phyloP scores from a whole-genome alignment of 1,140 invertebrate genomes.

The Drosophila ironensis region DNA sequence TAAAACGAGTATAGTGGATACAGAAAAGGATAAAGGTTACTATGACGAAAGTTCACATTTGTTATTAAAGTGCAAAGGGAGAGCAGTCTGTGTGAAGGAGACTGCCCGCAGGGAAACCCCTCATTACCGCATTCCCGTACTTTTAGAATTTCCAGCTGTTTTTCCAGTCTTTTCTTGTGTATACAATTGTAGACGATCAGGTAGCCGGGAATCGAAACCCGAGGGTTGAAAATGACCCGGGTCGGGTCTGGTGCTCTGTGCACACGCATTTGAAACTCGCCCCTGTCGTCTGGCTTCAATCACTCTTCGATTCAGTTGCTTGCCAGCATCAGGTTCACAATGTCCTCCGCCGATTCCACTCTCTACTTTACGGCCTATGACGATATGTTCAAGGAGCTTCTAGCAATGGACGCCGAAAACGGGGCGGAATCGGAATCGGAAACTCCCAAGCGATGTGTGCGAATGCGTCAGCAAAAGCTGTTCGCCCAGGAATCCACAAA shows the following conservation, averaged over 20 bases:
- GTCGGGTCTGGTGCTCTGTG: conserved; percentile 8
- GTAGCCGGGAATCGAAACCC: conserved; percentile 22
- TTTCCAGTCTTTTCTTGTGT: conserved; percentile 25
- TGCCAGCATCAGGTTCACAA: conserved; percentile 57
- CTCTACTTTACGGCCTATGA: conserved; percentile 57
- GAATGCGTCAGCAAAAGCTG: conserved; percentile 49
- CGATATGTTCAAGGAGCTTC: conserved; percentile 51
- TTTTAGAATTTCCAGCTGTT: conserved; percentile 15
- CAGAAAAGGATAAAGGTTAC: too few relatives aligned
- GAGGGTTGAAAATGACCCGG: conserved; percentile 53
- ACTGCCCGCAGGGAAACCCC: conserved; percentile 37
- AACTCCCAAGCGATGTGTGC: conserved; percentile 52
- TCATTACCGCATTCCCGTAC: conserved; percentile 24
- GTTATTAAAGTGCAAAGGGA: too few relatives aligned
- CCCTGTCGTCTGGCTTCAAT: conserved; percentile 43
- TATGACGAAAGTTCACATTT: too few relatives aligned
- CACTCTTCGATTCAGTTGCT: conserved; percentile 45
- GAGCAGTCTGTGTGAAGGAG: background rate
- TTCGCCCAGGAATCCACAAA: conserved; percentile 28
- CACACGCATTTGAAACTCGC: conserved; percentile 14
- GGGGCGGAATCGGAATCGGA: background rate
- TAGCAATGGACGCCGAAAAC: conserved; percentile 10
- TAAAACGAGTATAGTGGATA: too few relatives aligned
- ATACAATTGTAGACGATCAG: conserved; percentile 34
- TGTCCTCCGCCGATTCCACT: conserved; percentile 54